phyloP scores from a whole-genome alignment of 2,888 invertebrate species.

The Terebella lapidaria region DNA sequence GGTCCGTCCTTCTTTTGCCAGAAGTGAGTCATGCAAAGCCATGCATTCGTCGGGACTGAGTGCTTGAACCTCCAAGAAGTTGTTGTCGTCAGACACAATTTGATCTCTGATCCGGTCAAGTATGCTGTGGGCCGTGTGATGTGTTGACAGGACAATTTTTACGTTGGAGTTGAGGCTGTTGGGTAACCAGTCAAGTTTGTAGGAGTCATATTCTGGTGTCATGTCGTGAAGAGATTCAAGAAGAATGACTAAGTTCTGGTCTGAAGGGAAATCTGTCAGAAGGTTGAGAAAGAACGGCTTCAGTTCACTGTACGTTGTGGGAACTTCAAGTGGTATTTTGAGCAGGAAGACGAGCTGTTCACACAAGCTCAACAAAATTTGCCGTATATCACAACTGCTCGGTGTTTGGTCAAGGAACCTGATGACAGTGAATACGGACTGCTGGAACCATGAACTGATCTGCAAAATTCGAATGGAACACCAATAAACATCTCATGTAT shows the following conservation, averaged over 20 bases:
- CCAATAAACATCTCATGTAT: no score
- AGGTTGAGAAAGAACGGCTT: conserved; percentile 34
- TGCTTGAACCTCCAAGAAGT: conserved; percentile 20
- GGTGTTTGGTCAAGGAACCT: conserved; percentile 38
- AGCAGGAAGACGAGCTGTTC: conserved; percentile 21
- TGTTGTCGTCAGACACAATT: conserved; percentile 16
- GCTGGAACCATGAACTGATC: conserved; percentile 26
- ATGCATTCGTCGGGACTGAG: conserved; percentile 10
- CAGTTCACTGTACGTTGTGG: conserved; percentile 35
- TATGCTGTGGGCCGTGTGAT: conserved; percentile 29
- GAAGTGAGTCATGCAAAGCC: conserved; percentile 12
- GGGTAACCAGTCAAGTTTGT: conserved; percentile 31
- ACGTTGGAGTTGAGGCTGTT: conserved; percentile 37
- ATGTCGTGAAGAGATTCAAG: conserved; percentile 26
- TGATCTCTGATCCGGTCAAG: conserved; percentile 30
- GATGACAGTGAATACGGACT: conserved; percentile 28
- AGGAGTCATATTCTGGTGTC: conserved; percentile 18
- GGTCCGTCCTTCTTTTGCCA: conserved; percentile 28
- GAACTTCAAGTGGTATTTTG: conserved; percentile 19
- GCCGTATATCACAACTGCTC: conserved; percentile 33
- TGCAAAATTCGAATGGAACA: no score
- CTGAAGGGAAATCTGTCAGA: conserved; percentile 31
- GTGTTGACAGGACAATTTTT: conserved; percentile 39
- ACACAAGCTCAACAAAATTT: conserved; percentile 39
- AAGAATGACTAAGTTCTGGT: conserved; percentile 35